These are phyloP conservation scores for Chlorocebus sabaeus DNA, from an alignment of 2,113 vertebrate species.

Conservation along the genomic window DNA sequence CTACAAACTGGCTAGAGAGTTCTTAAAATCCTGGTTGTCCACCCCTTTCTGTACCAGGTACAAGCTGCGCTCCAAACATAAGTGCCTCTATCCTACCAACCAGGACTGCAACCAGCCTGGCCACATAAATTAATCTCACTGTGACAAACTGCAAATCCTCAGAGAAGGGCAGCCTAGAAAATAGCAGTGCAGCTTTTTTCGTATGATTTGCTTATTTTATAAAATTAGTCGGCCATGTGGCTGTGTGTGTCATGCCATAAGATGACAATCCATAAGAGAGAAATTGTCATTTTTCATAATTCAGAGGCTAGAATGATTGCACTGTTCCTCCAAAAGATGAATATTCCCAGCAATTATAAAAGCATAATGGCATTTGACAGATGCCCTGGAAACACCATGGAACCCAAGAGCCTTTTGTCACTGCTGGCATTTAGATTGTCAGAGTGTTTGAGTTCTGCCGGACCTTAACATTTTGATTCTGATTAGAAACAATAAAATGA, in stretches of 20 bases:
- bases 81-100: too few relatives aligned
- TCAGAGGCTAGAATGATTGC: slow-evolving; percentile 10
- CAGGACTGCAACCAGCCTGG: rapidly evolving
- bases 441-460: not conserved
- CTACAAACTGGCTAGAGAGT: not conserved
- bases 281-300: slow-evolving; percentile 51
- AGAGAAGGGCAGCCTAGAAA: not conserved
- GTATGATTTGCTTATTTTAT: slow-evolving; percentile 16
- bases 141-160: not conserved
- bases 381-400: not conserved
- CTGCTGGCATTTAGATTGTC: not conserved
- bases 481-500: slow-evolving; percentile 33
- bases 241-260: not conserved
- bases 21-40: rapidly evolving
- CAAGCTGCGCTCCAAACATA: too few relatives aligned
- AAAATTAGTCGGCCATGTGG: not conserved
- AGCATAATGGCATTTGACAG: slow-evolving; percentile 47
- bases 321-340: not conserved
- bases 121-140: too few relatives aligned
- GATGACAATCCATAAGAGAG: slow-evolving; percentile 9
- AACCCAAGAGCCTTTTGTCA: slow-evolving; percentile 42
- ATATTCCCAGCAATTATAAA: not conserved
- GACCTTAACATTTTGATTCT: slow-evolving; percentile 34
- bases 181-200: rapidly evolving
- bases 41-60: rapidly evolving